Percentiles rank a stretch among this genome's conserved stretches.
These are phyloP conservation scores for Scopus umbretta DNA, from an alignment of 2,113 vertebrate genomes.

Conservation along the genomic window DNA sequence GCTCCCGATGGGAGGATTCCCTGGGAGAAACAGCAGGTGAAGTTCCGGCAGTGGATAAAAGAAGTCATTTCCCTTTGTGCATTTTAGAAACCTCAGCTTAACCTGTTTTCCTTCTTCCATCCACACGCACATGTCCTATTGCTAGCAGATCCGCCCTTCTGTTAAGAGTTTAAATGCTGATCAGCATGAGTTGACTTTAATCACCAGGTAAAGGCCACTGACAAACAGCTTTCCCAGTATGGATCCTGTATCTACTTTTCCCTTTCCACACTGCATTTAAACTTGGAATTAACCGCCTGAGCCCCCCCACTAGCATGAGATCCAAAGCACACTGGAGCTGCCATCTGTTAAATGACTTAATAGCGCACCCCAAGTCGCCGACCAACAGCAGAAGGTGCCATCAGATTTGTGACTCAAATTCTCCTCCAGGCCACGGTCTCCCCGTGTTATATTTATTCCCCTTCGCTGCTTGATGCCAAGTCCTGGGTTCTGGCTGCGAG, in stretches of 20 bases:
- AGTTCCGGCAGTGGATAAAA: background rate
- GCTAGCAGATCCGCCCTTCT: background rate
- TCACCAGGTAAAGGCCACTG: background rate
- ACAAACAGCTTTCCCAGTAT: background rate
- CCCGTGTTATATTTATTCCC: background rate
- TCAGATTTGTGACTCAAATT: background rate
- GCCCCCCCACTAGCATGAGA: background rate
- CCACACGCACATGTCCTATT: background rate
- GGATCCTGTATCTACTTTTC: background rate
- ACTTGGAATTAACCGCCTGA: background rate
- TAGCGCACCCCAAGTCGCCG: fast-evolving
- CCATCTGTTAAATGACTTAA: background rate
- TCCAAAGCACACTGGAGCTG: fast-evolving
- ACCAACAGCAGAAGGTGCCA: fast-evolving
- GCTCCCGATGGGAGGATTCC: background rate
- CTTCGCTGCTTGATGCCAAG: background rate
- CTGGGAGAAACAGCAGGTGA: constrained; percentile 10
- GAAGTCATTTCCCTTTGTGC: background rate
- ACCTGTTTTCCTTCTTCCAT: background rate
- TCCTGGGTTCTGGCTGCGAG: background rate
- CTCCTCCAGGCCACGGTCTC: background rate
- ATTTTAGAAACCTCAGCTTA: background rate
- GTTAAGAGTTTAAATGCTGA: constrained; percentile 18
- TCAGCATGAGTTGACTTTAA: constrained; percentile 22
- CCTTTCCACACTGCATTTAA: background rate